Percentiles rank a stretch among this genome's conserved stretches.
Evolutionary conservation across 2,888 invertebrate genomes (phyloP).

Genomic region (Heliconius charithonia): DNA sequence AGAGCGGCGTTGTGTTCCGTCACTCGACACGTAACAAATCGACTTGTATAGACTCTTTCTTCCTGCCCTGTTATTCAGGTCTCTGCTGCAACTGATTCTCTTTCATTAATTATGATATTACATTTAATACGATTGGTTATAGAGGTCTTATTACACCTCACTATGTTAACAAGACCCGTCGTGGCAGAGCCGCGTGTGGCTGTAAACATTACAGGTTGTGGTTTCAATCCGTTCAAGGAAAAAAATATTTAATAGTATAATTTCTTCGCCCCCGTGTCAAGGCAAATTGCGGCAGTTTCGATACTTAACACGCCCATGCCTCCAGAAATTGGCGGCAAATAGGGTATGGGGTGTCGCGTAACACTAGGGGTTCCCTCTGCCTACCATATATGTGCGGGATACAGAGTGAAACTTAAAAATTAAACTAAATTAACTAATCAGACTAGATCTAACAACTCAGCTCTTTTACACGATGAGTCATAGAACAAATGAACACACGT

Average conservation of each 20-base stretch:
- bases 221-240: no score
- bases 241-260: no score
- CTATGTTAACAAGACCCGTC: neutral
- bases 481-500: neutral
- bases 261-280: no score
- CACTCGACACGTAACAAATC: neutral
- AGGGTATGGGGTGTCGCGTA: no score
- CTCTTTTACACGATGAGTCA: neutral
- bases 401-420: neutral
- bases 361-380: neutral
- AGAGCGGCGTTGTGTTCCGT: neutral
- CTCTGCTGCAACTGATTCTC: neutral
- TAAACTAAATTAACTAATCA: neutral
- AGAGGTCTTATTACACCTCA: neutral
- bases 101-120: neutral
- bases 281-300: no score
- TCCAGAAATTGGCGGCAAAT: no score
- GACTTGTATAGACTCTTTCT: neutral
- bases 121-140: neutral
- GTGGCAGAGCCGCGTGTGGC: no score
- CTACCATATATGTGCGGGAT: neutral
- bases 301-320: no score
- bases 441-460: neutral
- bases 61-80: neutral
- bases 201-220: no score